Conservation (phyloP, 2,113 vertebrate genomes). For the Anhinga rufa region DNA sequence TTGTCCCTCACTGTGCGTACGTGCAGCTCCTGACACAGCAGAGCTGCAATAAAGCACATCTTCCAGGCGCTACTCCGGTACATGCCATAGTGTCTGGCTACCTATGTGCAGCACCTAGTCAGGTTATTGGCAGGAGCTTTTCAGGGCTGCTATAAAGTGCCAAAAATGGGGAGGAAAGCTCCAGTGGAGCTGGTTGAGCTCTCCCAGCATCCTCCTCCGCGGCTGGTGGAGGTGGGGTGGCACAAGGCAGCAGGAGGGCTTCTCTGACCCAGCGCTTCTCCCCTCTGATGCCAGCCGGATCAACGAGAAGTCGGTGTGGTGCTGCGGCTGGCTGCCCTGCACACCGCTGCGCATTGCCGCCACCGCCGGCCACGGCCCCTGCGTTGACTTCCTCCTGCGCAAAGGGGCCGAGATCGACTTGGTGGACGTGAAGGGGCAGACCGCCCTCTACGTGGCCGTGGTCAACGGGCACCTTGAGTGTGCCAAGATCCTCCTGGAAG, state of each 20-base stretch:
- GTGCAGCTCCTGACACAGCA: neutral
- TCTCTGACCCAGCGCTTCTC: accelerated
- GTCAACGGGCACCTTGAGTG: constrained; percentile 92
- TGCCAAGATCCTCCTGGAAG: constrained; percentile 85
- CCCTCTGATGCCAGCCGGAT: constrained; percentile 74
- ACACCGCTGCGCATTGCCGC: constrained; percentile 88
- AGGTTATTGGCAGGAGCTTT: neutral
- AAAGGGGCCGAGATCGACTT: constrained; percentile 90
- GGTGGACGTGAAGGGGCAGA: constrained; percentile 94
- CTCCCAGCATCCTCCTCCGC: neutral
- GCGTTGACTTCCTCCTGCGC: constrained; percentile 84
- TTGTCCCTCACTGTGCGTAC: neutral
- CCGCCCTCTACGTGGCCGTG: constrained; percentile 88
- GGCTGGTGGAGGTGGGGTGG: neutral
- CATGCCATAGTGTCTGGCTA: neutral
- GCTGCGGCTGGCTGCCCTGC: constrained; percentile 91
- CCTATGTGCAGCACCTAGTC: neutral
- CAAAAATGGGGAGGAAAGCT: neutral
- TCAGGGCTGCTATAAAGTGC: neutral
- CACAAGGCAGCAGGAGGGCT: neutral
- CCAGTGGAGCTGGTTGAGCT: neutral
- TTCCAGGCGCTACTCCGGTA: neutral
- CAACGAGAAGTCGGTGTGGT: constrained; percentile 94
- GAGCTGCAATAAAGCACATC: neutral
- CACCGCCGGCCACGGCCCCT: constrained; percentile 85